These are phyloP conservation scores for Gambusia affinis DNA, from an alignment of 2,113 vertebrate genomes.

Conservation along the genomic window DNA sequence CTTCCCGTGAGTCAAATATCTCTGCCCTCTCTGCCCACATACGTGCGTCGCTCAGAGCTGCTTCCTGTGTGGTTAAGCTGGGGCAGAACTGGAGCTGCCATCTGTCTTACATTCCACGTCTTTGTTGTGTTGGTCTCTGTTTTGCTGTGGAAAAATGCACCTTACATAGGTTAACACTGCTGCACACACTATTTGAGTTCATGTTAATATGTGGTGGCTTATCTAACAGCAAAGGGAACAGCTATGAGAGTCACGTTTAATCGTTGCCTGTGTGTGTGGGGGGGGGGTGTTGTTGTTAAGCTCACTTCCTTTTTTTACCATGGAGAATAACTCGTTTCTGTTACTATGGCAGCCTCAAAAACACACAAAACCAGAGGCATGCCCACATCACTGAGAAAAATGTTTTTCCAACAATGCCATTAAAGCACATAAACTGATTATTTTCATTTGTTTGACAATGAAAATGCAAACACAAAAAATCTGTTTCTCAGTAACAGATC, in stretches of 20 bases:
- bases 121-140: slow-evolving; percentile 16
- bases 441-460: too few relatives aligned
- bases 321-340: slow-evolving; percentile 19
- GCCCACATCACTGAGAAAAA: slow-evolving; percentile 1
- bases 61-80: slow-evolving; percentile 62
- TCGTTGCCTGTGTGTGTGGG: neutral
- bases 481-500: too few relatives aligned
- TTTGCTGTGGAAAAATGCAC: neutral
- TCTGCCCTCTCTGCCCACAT: slow-evolving; percentile 9
- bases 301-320: slow-evolving; percentile 45
- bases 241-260: neutral
- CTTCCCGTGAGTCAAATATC: slow-evolving; percentile 82
- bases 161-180: slow-evolving; percentile 12
- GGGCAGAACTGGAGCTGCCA: slow-evolving; percentile 24
- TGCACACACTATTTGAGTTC: neutral
- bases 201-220: neutral
- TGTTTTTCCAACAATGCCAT: too few relatives aligned
- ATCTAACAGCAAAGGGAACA: neutral
- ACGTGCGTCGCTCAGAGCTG: slow-evolving; percentile 17
- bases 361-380: slow-evolving; percentile 17
- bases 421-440: too few relatives aligned
- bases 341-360: slow-evolving; percentile 38
- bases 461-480: too few relatives aligned
- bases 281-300: neutral
- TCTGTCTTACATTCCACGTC: slow-evolving; percentile 49